Percentiles rank a stretch among this genome's conserved stretches.
Conservation (phyloP, 2,888 invertebrate species). For the Gisinianus flammeolus region DNA sequence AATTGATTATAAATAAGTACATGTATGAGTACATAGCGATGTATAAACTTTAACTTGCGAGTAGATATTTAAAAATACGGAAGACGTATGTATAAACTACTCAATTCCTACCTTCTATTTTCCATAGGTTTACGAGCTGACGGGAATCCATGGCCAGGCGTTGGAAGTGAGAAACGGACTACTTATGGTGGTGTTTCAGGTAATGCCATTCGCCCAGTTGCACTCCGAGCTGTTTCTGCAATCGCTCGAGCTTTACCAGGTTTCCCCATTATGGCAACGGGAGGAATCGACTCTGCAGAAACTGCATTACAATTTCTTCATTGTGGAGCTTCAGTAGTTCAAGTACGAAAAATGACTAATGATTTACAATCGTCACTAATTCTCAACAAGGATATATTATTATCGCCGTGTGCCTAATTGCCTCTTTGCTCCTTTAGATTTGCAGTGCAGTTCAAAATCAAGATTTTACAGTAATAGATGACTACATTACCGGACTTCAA, state of each 20-base stretch:
- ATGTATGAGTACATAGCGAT: too few relatives aligned
- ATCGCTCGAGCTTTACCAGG: slow-evolving; percentile 83
- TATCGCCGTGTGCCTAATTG: too few relatives aligned
- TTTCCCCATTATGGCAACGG: slow-evolving; percentile 93
- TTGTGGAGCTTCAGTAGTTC: slow-evolving; percentile 89
- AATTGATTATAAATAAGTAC: too few relatives aligned
- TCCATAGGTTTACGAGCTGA: slow-evolving; percentile 77
- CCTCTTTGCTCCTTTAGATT: too few relatives aligned
- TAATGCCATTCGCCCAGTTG: slow-evolving; percentile 94
- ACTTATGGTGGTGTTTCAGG: slow-evolving; percentile 95
- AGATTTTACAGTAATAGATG: slow-evolving; percentile 95
- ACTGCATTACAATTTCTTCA: slow-evolving; percentile 92
- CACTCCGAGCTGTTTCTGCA: slow-evolving; percentile 86
- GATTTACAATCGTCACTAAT: too few relatives aligned
- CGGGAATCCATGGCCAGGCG: slow-evolving; percentile 88
- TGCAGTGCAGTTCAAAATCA: slow-evolving; percentile 98
- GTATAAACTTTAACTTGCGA: too few relatives aligned
- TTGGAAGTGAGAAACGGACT: slow-evolving; percentile 75
- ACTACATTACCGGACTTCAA: slow-evolving; percentile 89
- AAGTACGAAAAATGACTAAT: slow-evolving; percentile 70
- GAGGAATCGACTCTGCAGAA: slow-evolving; percentile 97
- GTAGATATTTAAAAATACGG: too few relatives aligned
- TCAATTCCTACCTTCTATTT: too few relatives aligned
- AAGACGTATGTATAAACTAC: too few relatives aligned
- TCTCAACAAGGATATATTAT: too few relatives aligned